Conservation (phyloP, 2,113 vertebrate genomes). For the Hippocampus barbouri region DNA sequence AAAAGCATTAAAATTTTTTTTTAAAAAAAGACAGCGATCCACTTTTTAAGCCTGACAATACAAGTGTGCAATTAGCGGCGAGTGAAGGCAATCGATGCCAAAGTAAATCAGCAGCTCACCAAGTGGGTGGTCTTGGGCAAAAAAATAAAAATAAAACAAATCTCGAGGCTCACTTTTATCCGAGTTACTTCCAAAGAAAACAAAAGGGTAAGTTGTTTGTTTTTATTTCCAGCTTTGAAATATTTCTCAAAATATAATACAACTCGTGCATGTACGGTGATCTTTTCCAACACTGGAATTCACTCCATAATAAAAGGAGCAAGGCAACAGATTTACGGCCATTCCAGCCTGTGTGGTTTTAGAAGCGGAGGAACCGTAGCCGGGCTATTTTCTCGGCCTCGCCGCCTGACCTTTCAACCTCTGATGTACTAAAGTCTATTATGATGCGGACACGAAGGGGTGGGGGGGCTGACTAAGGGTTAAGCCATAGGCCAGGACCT, state of each 20-base stretch:
- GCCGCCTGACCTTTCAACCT: constrained; percentile 28
- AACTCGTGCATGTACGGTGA: constrained; percentile 35
- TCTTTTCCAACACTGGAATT: constrained; percentile 30
- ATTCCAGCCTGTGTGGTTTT: constrained; percentile 34
- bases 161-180: constrained; percentile 21
- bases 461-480: constrained; percentile 84
- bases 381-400: constrained; percentile 15
- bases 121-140: constrained; percentile 62
- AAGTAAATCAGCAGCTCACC: constrained; percentile 16
- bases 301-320: constrained; percentile 12
- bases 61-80: constrained; percentile 1
- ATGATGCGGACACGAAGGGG: constrained; percentile 84
- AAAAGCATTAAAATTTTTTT: neutral
- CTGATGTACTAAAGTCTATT: constrained; percentile 85
- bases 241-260: constrained; percentile 44
- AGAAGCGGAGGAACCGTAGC: constrained; percentile 6
- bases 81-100: constrained; percentile 27
- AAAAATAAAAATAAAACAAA: constrained; percentile 41
- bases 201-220: constrained; percentile 32
- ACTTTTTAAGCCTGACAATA: constrained; percentile 1
- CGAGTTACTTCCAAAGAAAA: constrained; percentile 47
- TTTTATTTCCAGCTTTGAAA: constrained; percentile 31
- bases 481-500: constrained; percentile 75
- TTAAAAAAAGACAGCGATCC: neutral
- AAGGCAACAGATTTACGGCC: constrained; percentile 44